Evolutionary conservation across 2,797 vertebrate species (phyloP).

Genomic region (Phaenicophaeus curvirostris): DNA sequence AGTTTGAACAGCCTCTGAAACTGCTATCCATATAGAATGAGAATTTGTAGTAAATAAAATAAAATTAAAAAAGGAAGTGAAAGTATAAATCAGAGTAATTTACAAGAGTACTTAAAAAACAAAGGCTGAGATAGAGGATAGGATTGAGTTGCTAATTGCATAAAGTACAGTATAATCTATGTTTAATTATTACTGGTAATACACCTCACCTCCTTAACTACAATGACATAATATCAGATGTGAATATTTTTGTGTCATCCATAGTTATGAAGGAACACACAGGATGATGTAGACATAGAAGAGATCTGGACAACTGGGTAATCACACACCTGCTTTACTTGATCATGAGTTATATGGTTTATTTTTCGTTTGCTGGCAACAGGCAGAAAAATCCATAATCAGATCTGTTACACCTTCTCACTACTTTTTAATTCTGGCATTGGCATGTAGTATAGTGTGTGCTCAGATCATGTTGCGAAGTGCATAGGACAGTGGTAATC

Average conservation of each 20-base stretch:
- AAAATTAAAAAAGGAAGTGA: neutral
- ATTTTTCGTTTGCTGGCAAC: neutral
- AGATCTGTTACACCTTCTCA: neutral
- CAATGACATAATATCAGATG: neutral
- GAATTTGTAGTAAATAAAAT: neutral
- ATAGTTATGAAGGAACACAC: neutral
- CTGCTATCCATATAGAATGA: neutral
- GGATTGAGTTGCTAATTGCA: neutral
- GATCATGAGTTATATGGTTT: neutral
- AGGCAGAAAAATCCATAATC: neutral
- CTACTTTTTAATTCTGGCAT: neutral
- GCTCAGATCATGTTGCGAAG: neutral
- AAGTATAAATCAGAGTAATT: neutral
- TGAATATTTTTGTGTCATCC: neutral
- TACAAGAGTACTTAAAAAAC: neutral
- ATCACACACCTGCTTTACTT: neutral
- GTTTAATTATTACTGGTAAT: neutral
- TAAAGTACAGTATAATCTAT: neutral
- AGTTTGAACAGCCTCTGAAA: neutral
- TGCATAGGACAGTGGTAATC: accelerated
- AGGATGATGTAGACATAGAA: neutral
- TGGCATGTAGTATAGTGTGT: neutral
- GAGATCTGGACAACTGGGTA: neutral
- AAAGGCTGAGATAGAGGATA: neutral
- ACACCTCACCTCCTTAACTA: neutral